Evolutionary conservation across 64 coral and sea anemone species (phyloP).

Genomic region (Cladopsammia gracilis): DNA sequence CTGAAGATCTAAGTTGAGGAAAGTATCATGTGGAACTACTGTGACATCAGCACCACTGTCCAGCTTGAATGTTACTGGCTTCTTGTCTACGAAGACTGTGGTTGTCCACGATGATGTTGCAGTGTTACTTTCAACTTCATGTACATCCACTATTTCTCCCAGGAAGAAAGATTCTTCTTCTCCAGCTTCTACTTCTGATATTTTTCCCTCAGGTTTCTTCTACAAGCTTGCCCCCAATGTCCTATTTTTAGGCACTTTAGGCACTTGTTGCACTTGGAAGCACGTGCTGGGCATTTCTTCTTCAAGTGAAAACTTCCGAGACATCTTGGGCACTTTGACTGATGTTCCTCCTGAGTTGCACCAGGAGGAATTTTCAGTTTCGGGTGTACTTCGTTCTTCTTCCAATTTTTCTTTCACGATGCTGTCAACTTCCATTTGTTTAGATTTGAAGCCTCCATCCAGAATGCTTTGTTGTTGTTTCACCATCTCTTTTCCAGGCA

Average conservation of each 20-base stretch:
- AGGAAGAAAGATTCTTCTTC: background rate
- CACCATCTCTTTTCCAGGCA: conserved; percentile 9
- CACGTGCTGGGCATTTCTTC: too few species aligned
- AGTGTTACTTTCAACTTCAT: background rate
- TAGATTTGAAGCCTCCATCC: background rate
- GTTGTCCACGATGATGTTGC: background rate
- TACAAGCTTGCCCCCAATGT: background rate
- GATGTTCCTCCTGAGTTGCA: background rate
- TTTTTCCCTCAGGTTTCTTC: background rate
- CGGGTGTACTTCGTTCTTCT: background rate
- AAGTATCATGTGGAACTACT: too few species aligned
- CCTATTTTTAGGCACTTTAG: too few species aligned
- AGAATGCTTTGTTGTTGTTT: too few species aligned
- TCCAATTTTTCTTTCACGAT: background rate
- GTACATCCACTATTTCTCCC: background rate
- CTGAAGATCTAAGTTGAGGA: background rate
- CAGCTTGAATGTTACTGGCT: too few species aligned
- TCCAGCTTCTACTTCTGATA: too few species aligned
- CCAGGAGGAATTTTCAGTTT: conserved; percentile 1
- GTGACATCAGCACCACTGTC: too few species aligned
- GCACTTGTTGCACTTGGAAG: background rate
- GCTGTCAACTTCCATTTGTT: conserved; percentile 1
- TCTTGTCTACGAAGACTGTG: too few species aligned
- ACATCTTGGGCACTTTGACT: too few species aligned
- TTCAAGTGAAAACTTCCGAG: too few species aligned